phyloP scores from a whole-genome alignment of 2,113 vertebrate genomes.

The Sapajus apella region DNA sequence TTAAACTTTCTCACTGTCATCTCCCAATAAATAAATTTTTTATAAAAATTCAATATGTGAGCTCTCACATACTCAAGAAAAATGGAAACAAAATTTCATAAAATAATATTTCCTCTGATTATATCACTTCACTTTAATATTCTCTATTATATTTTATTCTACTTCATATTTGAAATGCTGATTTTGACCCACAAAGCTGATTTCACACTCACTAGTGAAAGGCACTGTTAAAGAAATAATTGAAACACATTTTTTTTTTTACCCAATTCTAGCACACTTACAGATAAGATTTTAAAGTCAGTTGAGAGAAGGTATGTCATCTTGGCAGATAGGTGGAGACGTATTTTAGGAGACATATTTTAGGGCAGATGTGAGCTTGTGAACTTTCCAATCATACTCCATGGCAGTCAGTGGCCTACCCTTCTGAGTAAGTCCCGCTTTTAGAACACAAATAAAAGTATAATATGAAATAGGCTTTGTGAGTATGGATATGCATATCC shows the following conservation, averaged over 20 bases:
- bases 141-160: constrained; percentile 14
- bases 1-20: background rate
- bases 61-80: background rate
- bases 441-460: background rate
- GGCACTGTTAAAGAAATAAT: background rate
- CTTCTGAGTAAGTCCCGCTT: background rate
- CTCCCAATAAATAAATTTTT: background rate
- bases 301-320: background rate
- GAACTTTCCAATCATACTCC: background rate
- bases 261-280: background rate
- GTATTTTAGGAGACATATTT: background rate
- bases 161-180: background rate
- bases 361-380: background rate
- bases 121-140: background rate
- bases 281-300: background rate
- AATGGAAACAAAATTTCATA: background rate
- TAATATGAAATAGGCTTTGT: background rate
- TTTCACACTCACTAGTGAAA: background rate
- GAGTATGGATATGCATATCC: background rate
- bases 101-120: constrained; percentile 11
- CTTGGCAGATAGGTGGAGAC: background rate
- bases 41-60: background rate
- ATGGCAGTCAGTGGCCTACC: background rate
- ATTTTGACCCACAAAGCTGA: background rate
- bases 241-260: background rate